Evolutionary conservation across 2,797 vertebrate genomes (phyloP).

Genomic region (Tympanoctomys barrerae): DNA sequence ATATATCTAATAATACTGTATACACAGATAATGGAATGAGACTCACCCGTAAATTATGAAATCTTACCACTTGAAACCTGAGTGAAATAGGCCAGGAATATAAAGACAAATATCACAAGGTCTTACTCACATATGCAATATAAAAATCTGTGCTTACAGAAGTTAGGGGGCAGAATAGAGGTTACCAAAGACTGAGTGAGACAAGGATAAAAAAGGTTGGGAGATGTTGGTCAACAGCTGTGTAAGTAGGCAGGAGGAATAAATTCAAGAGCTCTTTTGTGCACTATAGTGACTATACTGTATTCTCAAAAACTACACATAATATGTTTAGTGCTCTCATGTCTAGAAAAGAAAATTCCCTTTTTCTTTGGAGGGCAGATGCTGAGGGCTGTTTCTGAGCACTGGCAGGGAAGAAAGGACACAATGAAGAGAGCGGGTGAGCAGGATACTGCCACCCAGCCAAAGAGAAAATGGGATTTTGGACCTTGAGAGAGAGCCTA

Average conservation of each 20-base stretch:
- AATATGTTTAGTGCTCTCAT: background rate
- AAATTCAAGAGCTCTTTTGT: background rate
- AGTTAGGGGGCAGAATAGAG: background rate
- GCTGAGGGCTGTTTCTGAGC: background rate
- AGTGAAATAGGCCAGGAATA: background rate
- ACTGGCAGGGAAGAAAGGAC: background rate
- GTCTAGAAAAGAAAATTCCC: background rate
- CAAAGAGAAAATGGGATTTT: background rate
- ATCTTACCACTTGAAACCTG: background rate
- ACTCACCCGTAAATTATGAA: background rate
- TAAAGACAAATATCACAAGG: background rate
- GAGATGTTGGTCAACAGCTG: background rate
- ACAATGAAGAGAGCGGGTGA: accelerated
- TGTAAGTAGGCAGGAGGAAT: background rate
- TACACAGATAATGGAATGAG: background rate
- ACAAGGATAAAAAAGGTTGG: background rate
- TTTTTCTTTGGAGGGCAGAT: background rate
- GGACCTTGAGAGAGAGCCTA: background rate
- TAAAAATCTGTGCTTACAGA: background rate
- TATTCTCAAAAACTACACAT: background rate
- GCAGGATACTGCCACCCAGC: background rate
- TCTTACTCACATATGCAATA: background rate
- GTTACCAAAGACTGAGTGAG: background rate
- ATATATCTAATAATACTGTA: background rate
- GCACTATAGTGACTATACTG: background rate